Base-by-base conservation (phyloP, 2,888 invertebrate genomes). In the Serrognathus titanus region DNA sequence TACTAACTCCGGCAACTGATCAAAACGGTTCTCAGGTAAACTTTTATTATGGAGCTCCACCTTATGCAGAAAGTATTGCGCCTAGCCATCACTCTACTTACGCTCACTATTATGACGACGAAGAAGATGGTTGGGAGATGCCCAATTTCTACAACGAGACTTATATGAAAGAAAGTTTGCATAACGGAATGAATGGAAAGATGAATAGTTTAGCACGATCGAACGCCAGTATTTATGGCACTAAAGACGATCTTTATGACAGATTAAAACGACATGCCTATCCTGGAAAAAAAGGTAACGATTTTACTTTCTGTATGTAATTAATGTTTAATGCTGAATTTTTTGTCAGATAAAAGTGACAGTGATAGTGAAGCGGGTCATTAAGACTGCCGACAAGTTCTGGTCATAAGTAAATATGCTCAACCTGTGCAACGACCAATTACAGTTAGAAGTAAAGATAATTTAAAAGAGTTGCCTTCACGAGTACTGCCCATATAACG, bases 41-140 rank as follows among this genome's bases (percentile, higher is more conserved):
- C 82, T 95, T 95, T 85, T 95, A 95, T 75, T 95, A 95, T 74
- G 95, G 95, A 61, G 94, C 94, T 1, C 93, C 93, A 53, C 95
- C 95, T 0, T 95, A 95, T 78, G 95, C 95, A 48, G 95, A 95
- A 75, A 94, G 93, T 53, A 95, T 95, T 67, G 95, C 95, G 0
- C 95, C 95, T 1, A 94, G 94, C 5, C 95, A 95, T 77, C 95
- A 95, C 73, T 94, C 94, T 48, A 95, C 95, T 0, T 95, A 95
- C 76, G 95, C 95, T 3, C 95, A 95, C 75, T 95, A 95, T 76
- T 95, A 95, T 69, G 94, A 95, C 73, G 94, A 95, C 68, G 95
- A 95, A 73, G 95, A 95, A 77, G 95, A 95, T 69, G 95, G 94
- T 47, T 95, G 95, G 95, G 95, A 95, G 75, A 95, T 95, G 95